Evolutionary conservation across 2,113 vertebrate species (phyloP).

Genomic region (Phyllostomus hastatus): DNA sequence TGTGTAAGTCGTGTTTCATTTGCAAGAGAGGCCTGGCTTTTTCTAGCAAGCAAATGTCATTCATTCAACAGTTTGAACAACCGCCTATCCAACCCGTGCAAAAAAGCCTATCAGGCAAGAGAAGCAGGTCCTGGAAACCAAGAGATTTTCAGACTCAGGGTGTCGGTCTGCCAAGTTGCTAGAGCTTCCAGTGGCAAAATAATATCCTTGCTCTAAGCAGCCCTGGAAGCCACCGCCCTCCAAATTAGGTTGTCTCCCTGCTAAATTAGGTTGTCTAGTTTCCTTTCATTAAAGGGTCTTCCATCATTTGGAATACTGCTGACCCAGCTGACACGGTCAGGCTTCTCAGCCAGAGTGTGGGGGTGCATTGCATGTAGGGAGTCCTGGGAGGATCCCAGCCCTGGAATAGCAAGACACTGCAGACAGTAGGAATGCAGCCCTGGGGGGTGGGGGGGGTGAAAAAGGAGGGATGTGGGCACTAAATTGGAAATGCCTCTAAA

Average conservation of each 20-base stretch:
- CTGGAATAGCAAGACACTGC: background rate
- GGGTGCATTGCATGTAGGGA: background rate
- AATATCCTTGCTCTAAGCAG: background rate
- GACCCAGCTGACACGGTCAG: background rate
- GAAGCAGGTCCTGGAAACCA: background rate
- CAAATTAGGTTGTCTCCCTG: background rate
- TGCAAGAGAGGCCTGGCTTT: background rate
- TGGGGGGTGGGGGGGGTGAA: no score
- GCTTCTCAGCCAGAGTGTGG: background rate
- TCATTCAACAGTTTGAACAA: background rate
- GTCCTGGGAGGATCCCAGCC: background rate
- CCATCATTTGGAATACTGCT: background rate
- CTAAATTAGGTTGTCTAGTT: constrained; percentile 27
- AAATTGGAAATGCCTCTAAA: background rate
- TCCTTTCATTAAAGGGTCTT: constrained; percentile 44
- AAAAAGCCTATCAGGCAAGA: background rate
- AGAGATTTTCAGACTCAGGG: background rate
- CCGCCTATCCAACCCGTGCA: background rate
- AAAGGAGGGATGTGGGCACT: background rate
- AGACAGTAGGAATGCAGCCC: background rate
- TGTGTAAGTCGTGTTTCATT: background rate
- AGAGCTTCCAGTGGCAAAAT: constrained; percentile 22
- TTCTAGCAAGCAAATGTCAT: background rate
- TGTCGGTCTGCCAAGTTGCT: constrained; percentile 21
- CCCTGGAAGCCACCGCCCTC: background rate